Evolutionary conservation across 2,113 vertebrate genomes (phyloP), one percentile per base, ranked within the genome.

Genomic region (Amphiprion percula): DNA sequence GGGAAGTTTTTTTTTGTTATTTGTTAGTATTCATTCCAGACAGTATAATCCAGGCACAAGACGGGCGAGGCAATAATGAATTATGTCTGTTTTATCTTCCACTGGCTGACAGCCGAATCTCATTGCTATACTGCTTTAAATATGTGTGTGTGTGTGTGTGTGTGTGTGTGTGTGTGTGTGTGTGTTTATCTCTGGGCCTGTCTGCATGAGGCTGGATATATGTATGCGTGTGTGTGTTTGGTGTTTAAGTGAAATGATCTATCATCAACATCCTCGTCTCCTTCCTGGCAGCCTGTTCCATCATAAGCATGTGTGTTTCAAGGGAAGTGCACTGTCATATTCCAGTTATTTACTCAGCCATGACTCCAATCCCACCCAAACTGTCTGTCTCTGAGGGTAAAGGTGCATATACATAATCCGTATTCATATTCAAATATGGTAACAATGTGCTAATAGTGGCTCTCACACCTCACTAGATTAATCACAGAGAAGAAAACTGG

Each of bases 61-160:
- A 33, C n/a, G 59, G 73, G 82, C 77, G 68, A 82, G 64, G 10
- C n/a, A 66, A 67, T 84, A 65, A 83, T 90, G 60, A 91, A 88
- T 86, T 89, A 92, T 83, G 24, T 37, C 60, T 78, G 73, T 80
- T 85, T 88, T 91, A 90, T 88, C 82, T 68, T 74, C 50, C 28
- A 4, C 61, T 93, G 85, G 87, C 70, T 77, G 74, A 55, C 44
- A 60, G 73, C 77, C 85, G 85, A 78, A 74, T 89, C 70, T 83
- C 72, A 82, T 83, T 58, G 67, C 71, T 66, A 65, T 82, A 74
- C 73, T 79, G 74, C 74, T 85, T 77, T 64, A 65, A 70, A 84
- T 17, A 62, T 49, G 80, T 77, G 58, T 85, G 41, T 64, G 21
- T 65, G 28, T 59, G 11, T 60, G 19, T 52, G 39, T 64, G 28